These are phyloP conservation scores for Parnassius smintheus DNA, from an alignment of 2,888 invertebrate genomes.

Conservation along the genomic window DNA sequence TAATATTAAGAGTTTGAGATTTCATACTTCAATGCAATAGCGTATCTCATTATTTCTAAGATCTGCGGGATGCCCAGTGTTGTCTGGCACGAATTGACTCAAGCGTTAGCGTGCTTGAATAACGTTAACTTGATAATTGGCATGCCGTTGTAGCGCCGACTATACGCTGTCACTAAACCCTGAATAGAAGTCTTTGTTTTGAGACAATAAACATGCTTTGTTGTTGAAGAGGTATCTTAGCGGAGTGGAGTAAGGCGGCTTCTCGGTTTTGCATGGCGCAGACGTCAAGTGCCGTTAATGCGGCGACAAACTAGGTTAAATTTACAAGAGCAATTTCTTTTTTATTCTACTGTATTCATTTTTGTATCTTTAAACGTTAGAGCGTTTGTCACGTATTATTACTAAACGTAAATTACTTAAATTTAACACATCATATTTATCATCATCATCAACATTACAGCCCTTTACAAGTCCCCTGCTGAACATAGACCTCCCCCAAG, in stretches of 20 bases:
- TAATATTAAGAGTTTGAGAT: neutral
- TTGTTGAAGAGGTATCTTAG: constrained; percentile 56
- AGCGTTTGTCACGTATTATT: too few species aligned
- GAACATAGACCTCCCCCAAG: too few species aligned
- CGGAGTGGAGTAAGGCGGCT: constrained; percentile 42
- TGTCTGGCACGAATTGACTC: constrained; percentile 62
- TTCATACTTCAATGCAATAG: constrained; percentile 8
- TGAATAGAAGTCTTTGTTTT: constrained; percentile 68
- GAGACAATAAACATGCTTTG: constrained; percentile 68
- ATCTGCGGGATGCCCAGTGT: constrained; percentile 36
- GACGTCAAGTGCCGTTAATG: constrained; percentile 47
- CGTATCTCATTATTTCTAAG: constrained; percentile 16
- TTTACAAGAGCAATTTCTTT: constrained; percentile 6
- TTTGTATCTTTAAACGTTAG: neutral
- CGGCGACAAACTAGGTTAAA: constrained; percentile 23
- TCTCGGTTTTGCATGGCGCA: constrained; percentile 58
- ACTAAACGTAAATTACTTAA: neutral
- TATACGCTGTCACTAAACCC: constrained; percentile 59
- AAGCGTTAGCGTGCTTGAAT: constrained; percentile 59
- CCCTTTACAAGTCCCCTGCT: too few species aligned
- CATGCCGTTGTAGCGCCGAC: constrained; percentile 51
- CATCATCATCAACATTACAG: too few species aligned
- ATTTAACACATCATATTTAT: neutral
- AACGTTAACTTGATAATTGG: constrained; percentile 72
- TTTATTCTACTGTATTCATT: neutral